Evolutionary conservation across 2,113 vertebrate species (phyloP).

Genomic region (Oreotrochilus melanogaster): DNA sequence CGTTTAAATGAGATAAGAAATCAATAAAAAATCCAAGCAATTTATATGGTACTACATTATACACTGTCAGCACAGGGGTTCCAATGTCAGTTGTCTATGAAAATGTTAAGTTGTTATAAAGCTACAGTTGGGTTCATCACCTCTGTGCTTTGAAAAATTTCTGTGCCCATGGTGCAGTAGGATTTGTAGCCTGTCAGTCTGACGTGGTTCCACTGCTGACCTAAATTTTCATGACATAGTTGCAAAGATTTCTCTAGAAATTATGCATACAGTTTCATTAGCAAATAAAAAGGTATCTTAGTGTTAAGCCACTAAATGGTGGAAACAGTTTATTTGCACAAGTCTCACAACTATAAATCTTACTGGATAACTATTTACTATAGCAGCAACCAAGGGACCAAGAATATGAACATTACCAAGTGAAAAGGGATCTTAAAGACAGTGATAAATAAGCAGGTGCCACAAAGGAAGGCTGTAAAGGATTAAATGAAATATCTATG

Average conservation of each 20-base stretch:
- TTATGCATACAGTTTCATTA: constrained; percentile 17
- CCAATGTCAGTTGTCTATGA: not conserved
- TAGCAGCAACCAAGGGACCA: constrained; percentile 40
- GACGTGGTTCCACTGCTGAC: not conserved
- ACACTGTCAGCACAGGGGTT: not conserved
- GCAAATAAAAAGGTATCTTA: constrained; percentile 51
- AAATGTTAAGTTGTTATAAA: not conserved
- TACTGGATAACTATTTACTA: constrained; percentile 60
- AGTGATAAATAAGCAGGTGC: constrained; percentile 69
- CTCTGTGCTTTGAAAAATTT: not conserved
- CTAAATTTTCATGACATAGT: not conserved
- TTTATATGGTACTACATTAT: not conserved
- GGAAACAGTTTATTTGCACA: constrained; percentile 45
- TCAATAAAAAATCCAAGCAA: not conserved
- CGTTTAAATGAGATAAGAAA: not conserved
- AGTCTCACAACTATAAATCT: constrained; percentile 47
- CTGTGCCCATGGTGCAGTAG: not conserved
- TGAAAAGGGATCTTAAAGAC: constrained; percentile 49
- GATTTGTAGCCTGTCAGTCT: not conserved
- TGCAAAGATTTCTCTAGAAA: not conserved
- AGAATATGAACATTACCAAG: constrained; percentile 53
- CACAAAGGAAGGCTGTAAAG: constrained; percentile 36
- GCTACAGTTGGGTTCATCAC: not conserved
- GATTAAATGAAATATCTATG: constrained; percentile 60
- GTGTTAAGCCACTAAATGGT: constrained; percentile 35